A percentile compares a stretch with the other conserved stretches of the same genome.
Evolutionary conservation across 1,140 invertebrate genomes (phyloP).

Genomic region (Hestina assimilis): DNA sequence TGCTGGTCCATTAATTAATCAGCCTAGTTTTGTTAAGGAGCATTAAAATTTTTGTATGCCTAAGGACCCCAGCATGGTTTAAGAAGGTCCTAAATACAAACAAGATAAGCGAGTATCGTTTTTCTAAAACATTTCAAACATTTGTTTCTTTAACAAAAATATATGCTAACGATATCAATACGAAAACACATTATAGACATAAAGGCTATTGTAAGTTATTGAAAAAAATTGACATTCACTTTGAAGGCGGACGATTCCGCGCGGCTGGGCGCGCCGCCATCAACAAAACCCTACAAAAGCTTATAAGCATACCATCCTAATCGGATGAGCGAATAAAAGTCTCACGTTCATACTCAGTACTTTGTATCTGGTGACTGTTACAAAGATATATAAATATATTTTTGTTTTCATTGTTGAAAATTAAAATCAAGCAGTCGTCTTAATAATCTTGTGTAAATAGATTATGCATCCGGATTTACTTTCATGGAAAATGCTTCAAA

Average conservation of each 20-base stretch:
- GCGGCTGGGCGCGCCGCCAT: slow-evolving; percentile 12
- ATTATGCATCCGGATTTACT: too few relatives aligned
- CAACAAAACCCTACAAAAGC: slow-evolving; percentile 16
- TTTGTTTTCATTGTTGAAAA: background rate
- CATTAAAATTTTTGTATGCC: too few relatives aligned
- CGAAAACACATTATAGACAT: background rate
- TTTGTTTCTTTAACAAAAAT: too few relatives aligned
- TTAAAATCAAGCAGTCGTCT: background rate
- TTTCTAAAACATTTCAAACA: too few relatives aligned
- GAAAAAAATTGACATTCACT: slow-evolving; percentile 18
- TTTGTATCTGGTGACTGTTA: background rate
- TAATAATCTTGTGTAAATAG: background rate
- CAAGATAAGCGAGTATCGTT: too few relatives aligned
- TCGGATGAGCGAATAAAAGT: slow-evolving; percentile 27
- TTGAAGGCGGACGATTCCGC: slow-evolving; percentile 13
- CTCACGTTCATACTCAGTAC: slow-evolving; percentile 21
- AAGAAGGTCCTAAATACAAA: too few relatives aligned
- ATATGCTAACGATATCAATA: background rate
- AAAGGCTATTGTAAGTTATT: slow-evolving; percentile 1
- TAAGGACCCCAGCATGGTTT: too few relatives aligned
- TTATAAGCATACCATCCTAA: slow-evolving; percentile 27
- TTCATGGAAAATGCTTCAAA: too few relatives aligned
- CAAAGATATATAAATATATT: background rate
- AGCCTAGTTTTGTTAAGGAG: too few relatives aligned
- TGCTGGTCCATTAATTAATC: too few relatives aligned